Percentiles rank a stretch among this genome's conserved stretches.
phyloP scores from a whole-genome alignment of 2,113 vertebrate genomes.

The Erythrolamprus reginae region DNA sequence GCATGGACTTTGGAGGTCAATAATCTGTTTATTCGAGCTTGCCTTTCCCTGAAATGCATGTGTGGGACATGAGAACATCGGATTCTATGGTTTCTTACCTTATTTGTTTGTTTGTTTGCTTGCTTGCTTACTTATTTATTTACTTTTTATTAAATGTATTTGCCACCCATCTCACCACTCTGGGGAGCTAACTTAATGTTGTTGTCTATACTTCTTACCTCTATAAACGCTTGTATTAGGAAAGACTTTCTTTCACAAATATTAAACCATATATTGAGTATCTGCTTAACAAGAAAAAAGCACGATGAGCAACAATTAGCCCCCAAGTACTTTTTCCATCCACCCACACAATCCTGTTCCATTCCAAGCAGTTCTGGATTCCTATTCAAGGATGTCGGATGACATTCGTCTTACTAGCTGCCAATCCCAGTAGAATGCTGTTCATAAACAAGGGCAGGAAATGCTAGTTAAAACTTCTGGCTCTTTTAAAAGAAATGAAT shows the following conservation, averaged over 20 bases:
- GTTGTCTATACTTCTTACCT: neutral
- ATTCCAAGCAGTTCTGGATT: constrained; percentile 42
- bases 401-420: constrained; percentile 53
- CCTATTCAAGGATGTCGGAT: constrained; percentile 48
- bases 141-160: neutral
- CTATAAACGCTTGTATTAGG: neutral
- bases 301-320: constrained; percentile 33
- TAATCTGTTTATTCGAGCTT: neutral
- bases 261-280: constrained; percentile 23
- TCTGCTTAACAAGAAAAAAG: constrained; percentile 36
- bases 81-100: neutral
- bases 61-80: neutral
- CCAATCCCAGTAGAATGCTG: constrained; percentile 50
- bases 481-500: constrained; percentile 32
- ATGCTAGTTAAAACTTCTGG: constrained; percentile 33
- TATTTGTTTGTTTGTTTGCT: too few relatives aligned
- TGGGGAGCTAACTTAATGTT: neutral
- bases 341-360: constrained; percentile 34
- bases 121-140: too few relatives aligned
- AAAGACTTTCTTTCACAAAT: constrained; percentile 26
- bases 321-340: constrained; percentile 38
- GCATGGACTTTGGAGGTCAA: neutral
- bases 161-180: neutral
- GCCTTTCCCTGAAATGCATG: neutral
- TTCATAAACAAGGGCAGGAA: constrained; percentile 47